phyloP scores from a whole-genome alignment of 2,797 vertebrate genomes.

The Bryconaethiops microstoma region DNA sequence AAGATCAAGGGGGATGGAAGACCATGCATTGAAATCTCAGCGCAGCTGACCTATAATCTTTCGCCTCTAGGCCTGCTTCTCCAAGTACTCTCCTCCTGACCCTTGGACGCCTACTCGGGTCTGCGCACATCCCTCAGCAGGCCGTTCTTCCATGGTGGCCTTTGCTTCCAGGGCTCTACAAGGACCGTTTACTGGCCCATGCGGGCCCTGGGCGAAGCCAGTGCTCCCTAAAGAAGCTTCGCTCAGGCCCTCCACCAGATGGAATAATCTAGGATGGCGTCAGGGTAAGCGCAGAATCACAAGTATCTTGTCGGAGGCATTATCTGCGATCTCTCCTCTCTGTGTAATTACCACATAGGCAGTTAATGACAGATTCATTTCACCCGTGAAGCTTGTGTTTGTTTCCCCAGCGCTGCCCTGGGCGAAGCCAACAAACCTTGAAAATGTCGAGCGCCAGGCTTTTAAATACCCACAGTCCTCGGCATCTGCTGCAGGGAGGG shows the following conservation, averaged over 20 bases:
- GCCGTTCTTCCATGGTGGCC: background rate
- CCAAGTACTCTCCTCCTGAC: background rate
- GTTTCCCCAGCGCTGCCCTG: background rate
- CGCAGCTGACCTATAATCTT: background rate
- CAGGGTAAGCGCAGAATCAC: background rate
- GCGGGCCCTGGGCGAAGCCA: too few species aligned
- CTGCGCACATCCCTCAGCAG: background rate
- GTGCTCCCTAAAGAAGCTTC: background rate
- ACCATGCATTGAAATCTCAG: background rate
- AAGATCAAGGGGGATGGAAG: background rate
- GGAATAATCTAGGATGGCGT: background rate
- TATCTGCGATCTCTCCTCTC: background rate
- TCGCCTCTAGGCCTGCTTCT: background rate
- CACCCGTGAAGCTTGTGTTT: background rate
- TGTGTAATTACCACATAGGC: constrained; percentile 16
- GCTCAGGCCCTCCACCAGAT: background rate
- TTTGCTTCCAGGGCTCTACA: background rate
- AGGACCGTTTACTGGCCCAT: background rate
- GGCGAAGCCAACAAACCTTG: constrained; percentile 21
- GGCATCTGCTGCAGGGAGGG: background rate
- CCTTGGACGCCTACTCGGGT: background rate
- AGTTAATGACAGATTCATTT: constrained; percentile 21
- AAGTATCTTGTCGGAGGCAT: background rate
- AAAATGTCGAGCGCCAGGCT: background rate
- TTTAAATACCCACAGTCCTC: constrained; percentile 2